Evolutionary conservation across 2,888 invertebrate species (phyloP).

Genomic region (Melanostoma scalare): DNA sequence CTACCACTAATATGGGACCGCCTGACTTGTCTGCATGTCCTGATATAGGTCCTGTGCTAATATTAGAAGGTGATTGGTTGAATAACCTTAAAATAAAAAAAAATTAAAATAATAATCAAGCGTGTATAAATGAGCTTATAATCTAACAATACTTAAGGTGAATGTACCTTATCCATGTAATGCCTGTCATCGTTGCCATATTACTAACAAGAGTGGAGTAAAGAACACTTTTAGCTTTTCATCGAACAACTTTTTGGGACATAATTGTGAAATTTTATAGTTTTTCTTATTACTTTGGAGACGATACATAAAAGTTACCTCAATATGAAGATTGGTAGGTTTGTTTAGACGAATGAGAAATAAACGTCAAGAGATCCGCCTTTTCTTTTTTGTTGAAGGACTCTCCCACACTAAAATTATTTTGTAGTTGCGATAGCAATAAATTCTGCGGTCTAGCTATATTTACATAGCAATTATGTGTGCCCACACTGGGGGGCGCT

Average conservation of each 20-base stretch:
- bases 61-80: conserved; percentile 90
- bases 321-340: too few relatives aligned
- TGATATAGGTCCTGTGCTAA: conserved; percentile 89
- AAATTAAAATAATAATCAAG: conserved; percentile 44
- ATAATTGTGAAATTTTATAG: too few relatives aligned
- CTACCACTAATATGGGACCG: conserved; percentile 79
- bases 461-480: too few relatives aligned
- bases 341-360: too few relatives aligned
- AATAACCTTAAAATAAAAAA: conserved; percentile 46
- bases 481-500: too few relatives aligned
- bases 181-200: conserved; percentile 46
- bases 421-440: too few relatives aligned
- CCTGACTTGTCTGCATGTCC: conserved; percentile 83
- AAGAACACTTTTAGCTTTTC: neutral
- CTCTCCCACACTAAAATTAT: too few relatives aligned
- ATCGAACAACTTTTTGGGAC: neutral
- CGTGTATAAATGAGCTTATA: conserved; percentile 63
- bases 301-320: too few relatives aligned
- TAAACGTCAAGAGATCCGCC: too few relatives aligned
- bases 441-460: too few relatives aligned
- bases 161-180: conserved; percentile 6
- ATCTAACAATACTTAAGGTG: conserved; percentile 32
- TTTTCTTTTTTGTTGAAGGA: too few relatives aligned
- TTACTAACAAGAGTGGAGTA: conserved; percentile 41
- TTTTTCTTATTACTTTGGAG: too few relatives aligned